Conservation (phyloP, 2,888 invertebrate species). For the Laothoe populi region DNA sequence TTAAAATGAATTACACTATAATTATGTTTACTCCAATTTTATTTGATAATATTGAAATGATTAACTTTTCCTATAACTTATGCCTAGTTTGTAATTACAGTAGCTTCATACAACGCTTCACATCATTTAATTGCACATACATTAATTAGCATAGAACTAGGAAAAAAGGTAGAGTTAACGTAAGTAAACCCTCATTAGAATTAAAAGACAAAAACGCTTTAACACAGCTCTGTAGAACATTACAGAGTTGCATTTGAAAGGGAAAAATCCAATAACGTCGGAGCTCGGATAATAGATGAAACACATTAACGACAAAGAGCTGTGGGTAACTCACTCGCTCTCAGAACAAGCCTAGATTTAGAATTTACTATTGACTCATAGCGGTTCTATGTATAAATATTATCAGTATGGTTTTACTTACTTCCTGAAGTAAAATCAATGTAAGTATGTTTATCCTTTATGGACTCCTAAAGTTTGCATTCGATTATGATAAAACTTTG, state of each 20-base stretch:
- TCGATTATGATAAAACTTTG: too few relatives aligned
- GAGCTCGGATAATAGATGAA: slow-evolving; percentile 63
- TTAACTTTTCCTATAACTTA: too few relatives aligned
- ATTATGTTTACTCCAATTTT: too few relatives aligned
- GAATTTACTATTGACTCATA: slow-evolving; percentile 24
- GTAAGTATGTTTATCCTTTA: too few relatives aligned
- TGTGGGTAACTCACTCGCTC: slow-evolving; percentile 27
- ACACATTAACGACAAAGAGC: slow-evolving; percentile 64
- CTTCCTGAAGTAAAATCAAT: too few relatives aligned
- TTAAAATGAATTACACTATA: too few relatives aligned
- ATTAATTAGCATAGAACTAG: slow-evolving; percentile 7
- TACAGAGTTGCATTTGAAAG: slow-evolving; percentile 47
- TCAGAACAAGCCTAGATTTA: slow-evolving; percentile 26
- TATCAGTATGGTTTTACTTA: too few relatives aligned
- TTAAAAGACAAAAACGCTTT: slow-evolving; percentile 29
- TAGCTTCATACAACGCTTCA: not conserved
- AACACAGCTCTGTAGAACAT: slow-evolving; percentile 27
- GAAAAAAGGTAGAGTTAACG: not conserved
- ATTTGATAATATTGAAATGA: too few relatives aligned
- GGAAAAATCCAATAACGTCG: slow-evolving; percentile 65
- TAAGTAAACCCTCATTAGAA: slow-evolving; percentile 27
- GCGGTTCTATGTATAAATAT: not conserved
- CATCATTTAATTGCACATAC: not conserved
- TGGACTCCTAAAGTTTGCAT: too few relatives aligned
- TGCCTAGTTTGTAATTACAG: too few relatives aligned